These are phyloP conservation scores for Equus quagga DNA, from an alignment of 2,113 vertebrate genomes.

Conservation along the genomic window DNA sequence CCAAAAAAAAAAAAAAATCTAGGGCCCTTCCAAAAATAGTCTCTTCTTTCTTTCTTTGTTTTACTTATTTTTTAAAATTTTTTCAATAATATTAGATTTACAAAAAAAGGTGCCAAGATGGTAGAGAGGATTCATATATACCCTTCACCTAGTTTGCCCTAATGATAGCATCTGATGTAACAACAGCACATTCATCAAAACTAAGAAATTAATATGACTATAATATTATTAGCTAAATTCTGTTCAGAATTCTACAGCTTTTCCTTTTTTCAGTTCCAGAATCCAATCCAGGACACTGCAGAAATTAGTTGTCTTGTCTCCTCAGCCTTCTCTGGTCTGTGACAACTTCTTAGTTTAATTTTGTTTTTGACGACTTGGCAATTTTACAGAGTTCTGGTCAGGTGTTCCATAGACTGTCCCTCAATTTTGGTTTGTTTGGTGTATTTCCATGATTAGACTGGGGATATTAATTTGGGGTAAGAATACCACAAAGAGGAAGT, in stretches of 20 bases:
- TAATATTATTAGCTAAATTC: neutral
- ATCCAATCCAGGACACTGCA: neutral
- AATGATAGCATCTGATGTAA: neutral
- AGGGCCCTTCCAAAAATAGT: neutral
- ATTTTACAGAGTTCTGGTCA: neutral
- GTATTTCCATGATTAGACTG: neutral
- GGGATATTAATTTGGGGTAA: neutral
- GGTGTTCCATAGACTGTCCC: neutral
- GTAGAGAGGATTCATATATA: neutral
- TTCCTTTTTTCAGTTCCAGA: neutral
- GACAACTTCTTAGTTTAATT: neutral
- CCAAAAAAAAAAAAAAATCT: neutral
- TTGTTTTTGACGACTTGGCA: neutral
- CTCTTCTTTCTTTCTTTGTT: neutral
- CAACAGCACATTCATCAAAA: neutral
- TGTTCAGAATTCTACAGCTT: neutral
- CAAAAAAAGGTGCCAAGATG: neutral
- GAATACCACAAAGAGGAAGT: neutral
- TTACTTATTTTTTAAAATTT: neutral
- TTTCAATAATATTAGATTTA: neutral
- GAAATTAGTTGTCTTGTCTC: neutral
- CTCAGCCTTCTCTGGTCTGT: neutral
- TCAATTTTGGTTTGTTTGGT: neutral
- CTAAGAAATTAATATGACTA: neutral
- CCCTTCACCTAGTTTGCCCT: neutral